Evolutionary conservation across 2,797 vertebrate species (phyloP).

Genomic region (Pangasius larnaudii): DNA sequence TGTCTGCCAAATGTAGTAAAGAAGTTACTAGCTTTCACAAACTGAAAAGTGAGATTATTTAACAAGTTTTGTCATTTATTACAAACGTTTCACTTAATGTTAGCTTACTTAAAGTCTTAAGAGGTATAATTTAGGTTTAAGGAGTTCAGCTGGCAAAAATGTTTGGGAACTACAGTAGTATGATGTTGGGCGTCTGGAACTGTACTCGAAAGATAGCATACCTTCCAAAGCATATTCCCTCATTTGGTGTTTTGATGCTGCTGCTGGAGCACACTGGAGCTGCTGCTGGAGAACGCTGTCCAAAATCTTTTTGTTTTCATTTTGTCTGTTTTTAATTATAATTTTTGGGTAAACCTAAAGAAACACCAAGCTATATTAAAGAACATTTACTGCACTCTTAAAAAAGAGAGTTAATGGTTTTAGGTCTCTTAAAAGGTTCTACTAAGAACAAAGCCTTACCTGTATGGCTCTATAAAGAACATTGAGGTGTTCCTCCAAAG

Average conservation of each 20-base stretch:
- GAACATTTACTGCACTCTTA: not conserved
- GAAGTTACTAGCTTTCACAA: not conserved
- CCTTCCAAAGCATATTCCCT: not conserved
- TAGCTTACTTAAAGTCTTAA: not conserved
- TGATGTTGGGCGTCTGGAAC: not conserved
- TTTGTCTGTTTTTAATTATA: not conserved
- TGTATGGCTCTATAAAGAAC: not conserved
- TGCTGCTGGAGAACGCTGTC: not conserved
- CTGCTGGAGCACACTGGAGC: too few species aligned
- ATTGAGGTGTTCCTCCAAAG: not conserved
- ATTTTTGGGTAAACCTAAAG: not conserved
- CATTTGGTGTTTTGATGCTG: not conserved
- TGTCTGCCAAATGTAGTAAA: not conserved
- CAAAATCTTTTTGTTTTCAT: not conserved
- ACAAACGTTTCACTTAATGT: not conserved
- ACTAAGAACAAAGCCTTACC: not conserved
- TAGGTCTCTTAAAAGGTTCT: not conserved
- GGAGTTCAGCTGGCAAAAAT: not conserved
- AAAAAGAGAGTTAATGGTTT: not conserved
- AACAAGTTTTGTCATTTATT: not conserved
- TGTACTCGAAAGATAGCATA: not conserved
- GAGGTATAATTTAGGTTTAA: not conserved
- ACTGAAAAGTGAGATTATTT: not conserved
- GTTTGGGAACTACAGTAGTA: not conserved
- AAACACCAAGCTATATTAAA: not conserved